A percentile compares a stretch with the other conserved stretches of the same genome.
Conservation (phyloP, 2,113 vertebrate genomes). For the Epinephelus lanceolatus region DNA sequence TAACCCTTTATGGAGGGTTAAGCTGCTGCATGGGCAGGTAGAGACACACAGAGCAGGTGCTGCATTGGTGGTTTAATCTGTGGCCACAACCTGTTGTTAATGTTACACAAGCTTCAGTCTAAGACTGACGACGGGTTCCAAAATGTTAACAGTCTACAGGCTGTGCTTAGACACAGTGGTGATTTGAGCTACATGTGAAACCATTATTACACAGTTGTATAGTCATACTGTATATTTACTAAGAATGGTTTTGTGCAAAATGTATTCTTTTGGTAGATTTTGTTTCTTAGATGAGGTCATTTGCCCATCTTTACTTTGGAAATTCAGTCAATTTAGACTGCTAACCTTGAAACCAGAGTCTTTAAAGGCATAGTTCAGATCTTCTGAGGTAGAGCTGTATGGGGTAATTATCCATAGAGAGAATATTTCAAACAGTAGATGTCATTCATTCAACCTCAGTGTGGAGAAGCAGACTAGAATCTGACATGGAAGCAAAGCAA, state of each 20-base stretch:
- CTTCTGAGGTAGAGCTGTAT: no score
- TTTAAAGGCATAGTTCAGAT: no score
- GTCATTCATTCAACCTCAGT: no score
- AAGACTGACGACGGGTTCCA: neutral
- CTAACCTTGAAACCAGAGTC: no score
- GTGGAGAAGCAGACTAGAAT: no score
- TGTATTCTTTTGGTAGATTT: no score
- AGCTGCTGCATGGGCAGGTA: constrained; percentile 35
- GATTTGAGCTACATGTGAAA: neutral
- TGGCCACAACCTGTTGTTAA: constrained; percentile 36
- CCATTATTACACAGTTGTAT: neutral
- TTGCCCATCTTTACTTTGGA: no score
- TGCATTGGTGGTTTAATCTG: constrained; percentile 42
- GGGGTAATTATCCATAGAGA: no score
- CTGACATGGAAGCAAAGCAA: no score
- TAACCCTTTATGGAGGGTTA: constrained; percentile 31
- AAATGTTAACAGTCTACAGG: neutral
- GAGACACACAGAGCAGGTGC: constrained; percentile 21
- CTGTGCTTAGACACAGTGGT: neutral
- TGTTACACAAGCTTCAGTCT: neutral
- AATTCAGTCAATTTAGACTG: no score
- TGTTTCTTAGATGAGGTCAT: no score
- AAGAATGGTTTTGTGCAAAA: neutral
- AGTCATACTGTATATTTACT: neutral
- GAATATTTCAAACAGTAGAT: no score